phyloP scores from a whole-genome alignment of 2,888 invertebrate genomes.

The Drosophila glabriapex region DNA sequence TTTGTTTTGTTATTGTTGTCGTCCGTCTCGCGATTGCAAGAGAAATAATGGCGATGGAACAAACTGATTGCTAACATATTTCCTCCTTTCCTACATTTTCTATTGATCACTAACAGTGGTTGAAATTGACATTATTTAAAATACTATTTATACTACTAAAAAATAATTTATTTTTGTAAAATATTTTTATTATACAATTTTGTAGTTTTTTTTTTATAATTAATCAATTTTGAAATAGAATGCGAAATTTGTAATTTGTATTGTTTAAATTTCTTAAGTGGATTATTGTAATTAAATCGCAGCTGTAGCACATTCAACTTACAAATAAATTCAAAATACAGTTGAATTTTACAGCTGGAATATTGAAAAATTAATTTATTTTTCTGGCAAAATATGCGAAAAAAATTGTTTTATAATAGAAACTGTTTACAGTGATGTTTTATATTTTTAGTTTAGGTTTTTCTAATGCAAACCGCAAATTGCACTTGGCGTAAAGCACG shows the following conservation, averaged over 20 bases:
- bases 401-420: background rate
- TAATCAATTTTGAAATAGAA: background rate
- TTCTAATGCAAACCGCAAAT: conserved; percentile 39
- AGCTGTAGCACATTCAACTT: background rate
- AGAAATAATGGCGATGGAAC: conserved; percentile 1
- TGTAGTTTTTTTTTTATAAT: background rate
- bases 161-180: background rate
- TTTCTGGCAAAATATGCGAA: background rate
- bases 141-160: background rate
- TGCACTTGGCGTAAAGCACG: conserved; percentile 48
- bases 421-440: background rate
- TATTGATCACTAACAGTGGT: conserved; percentile 2
- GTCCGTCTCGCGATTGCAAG: conserved; percentile 7
- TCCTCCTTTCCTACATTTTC: background rate
- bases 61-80: background rate
- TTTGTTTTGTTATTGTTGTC: conserved; percentile 20
- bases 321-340: background rate
- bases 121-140: background rate
- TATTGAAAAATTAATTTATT: background rate
- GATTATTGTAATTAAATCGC: background rate
- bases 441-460: background rate
- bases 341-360: background rate
- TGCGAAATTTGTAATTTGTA: background rate
- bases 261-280: background rate
- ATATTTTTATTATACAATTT: background rate